Evolutionary conservation across 2,113 vertebrate species (phyloP), one percentile per base, ranked within the genome.

Genomic region (Orthonyx spaldingii): DNA sequence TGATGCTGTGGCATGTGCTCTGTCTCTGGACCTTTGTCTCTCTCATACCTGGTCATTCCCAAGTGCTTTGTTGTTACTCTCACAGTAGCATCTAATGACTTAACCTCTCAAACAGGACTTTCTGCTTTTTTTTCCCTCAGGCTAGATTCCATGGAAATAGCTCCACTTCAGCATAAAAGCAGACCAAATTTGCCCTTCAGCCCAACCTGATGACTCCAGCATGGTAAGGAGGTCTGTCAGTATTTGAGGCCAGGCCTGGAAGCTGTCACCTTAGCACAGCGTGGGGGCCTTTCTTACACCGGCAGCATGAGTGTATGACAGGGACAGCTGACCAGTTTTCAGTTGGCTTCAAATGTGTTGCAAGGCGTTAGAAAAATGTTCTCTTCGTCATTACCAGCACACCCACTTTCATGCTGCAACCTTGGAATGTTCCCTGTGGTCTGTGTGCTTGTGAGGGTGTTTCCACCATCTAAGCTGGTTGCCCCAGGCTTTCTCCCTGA

Each of bases 61-160:
- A 27, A 92, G 87, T 80, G 90, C 64, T 94, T 87, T 66, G 41
- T 84, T 91, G 85, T 85, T 90, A 10, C 18, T 94, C 76, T 94
- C 17, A 79, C 22, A 30, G 20, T 57, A 79, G 66, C 64, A 61
- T 71, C 71, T 69, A 30, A n/a, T 44, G 53, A 63, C 44, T 91
- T 82, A 61, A 75, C 77, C 35, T 88, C 57, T 93, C 78, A 84
- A 80, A 81, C 22, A 75, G 87, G 77, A 85, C 56, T 85, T 68
- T 68, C 75, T 90, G 84, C 56, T 84, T 83, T 65, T 66, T 71
- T 37, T 14, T n/a, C n/a, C 56, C 46, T 88, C 89, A 75, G 94
- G 74, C 87, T 80, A 87, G 83, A 65, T 93, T 84, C 68, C 57
- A 28, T 76, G 60, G 79, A 53, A 84, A 11, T 89, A 78, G 65